phyloP scores from a whole-genome alignment of 2,888 invertebrate species.

The Apodemia mormo region DNA sequence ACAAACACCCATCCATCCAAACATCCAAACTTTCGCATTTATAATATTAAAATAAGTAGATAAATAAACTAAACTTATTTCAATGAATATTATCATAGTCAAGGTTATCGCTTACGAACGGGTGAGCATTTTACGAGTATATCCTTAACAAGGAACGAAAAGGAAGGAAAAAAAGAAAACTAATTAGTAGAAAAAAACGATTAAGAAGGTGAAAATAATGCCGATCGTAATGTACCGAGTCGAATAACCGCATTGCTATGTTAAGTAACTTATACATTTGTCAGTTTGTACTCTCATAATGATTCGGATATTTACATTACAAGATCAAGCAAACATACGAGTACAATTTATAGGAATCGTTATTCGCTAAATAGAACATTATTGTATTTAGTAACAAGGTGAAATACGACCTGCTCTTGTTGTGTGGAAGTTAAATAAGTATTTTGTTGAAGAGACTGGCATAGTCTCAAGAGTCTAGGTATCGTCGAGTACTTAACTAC shows the following conservation, averaged over 20 bases:
- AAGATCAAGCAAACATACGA: neutral
- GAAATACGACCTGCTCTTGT: slow-evolving; percentile 9
- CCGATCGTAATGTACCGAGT: neutral
- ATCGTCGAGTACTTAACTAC: slow-evolving; percentile 26
- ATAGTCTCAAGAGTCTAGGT: slow-evolving; percentile 23
- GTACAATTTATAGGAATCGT: neutral
- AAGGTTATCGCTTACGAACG: no score
- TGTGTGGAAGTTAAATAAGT: slow-evolving; percentile 15
- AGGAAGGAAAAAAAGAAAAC: no score
- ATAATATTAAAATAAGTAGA: no score
- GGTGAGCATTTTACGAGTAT: no score
- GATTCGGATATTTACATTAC: neutral
- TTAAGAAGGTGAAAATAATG: no score
- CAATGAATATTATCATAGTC: no score
- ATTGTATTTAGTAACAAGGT: neutral
- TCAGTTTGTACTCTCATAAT: no score
- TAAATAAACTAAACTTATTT: no score
- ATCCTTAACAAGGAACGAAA: no score
- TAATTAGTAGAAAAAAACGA: no score
- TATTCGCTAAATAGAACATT: neutral
- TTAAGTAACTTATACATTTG: neutral
- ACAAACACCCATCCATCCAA: no score
- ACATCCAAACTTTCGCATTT: no score
- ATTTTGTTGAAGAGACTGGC: slow-evolving; percentile 18
- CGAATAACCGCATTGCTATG: neutral